Base-by-base conservation (phyloP, 2,888 invertebrate genomes). In the Petrophora chlorosata region DNA sequence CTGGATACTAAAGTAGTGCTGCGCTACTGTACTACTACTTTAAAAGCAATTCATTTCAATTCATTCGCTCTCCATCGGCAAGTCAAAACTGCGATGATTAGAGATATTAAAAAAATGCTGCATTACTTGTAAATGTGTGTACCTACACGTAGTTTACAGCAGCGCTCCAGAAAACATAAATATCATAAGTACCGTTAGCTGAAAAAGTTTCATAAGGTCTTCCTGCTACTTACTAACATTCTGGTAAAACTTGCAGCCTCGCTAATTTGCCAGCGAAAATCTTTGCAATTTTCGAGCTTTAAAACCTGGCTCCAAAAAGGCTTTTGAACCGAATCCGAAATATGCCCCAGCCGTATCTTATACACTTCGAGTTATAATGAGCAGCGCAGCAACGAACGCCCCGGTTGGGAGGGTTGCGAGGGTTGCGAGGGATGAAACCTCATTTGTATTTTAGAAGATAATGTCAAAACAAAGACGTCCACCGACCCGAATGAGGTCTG, bases 391-490 rank as follows among this genome's bases (percentile, higher is more conserved):
- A 46, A 42, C 30, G 51, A 25, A 10, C 53, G 56, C 51, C 47
- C 56, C 33, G 43, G 25, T 53, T 54, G 33, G 22, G 45, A 44
- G 51, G 45, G 50, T 25, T 51, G 26, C n/a, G n/a, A n/a, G n/a
- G 43, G 25, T 53, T 54, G 33, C 16, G 45, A 44, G 51, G 45
- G 50, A 19, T 51, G 26, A n/a, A 46, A 53, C 55, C 56, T 59
- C 56, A 56, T 59, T 55, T 55, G 56, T 59, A 56, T 56, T 56
- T 56, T 54, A 36, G 43, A 48, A 55, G 54, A 54, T 56, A 59
- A 59, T 55, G 54, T 56, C 54, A 45, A 56, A 56, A 56, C 59
- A 59, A 59, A 56, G 54, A 54, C 44, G 40, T 35, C 39, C 32
- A 32, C 26, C 30, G 16, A 26, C 38, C 32, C 36, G 39, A 40